Percentiles rank a stretch among this genome's conserved stretches.
phyloP scores from a whole-genome alignment of 2,797 vertebrate species.

The Natrix natrix region DNA sequence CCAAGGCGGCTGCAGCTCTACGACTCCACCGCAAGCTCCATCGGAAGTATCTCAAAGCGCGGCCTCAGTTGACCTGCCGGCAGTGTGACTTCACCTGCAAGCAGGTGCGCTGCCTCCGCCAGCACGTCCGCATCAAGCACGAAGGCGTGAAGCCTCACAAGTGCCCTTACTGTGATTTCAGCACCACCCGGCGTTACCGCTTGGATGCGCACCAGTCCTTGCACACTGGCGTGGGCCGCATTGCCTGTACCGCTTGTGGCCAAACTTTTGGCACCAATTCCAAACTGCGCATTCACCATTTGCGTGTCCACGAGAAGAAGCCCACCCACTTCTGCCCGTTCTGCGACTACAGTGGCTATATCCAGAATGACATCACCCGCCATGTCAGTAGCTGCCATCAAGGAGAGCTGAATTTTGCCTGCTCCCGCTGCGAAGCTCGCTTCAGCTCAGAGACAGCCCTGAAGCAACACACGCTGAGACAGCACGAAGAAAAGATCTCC shows the following conservation, averaged over 20 bases:
- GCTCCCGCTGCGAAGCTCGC: conserved; percentile 79
- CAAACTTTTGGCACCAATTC: conserved; percentile 89
- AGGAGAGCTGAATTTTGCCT: conserved; percentile 77
- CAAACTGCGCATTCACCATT: conserved; percentile 86
- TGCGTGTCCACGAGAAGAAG: conserved; percentile 85
- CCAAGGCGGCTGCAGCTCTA: conserved; percentile 73
- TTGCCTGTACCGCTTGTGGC: conserved; percentile 78
- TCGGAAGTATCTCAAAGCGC: conserved; percentile 61
- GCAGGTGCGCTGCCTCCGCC: conserved; percentile 80
- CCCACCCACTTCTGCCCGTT: conserved; percentile 86
- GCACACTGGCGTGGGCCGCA: conserved; percentile 88
- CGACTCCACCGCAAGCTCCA: conserved; percentile 78
- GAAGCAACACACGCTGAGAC: conserved; percentile 85
- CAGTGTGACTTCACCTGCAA: conserved; percentile 87
- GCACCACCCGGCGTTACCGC: conserved; percentile 86
- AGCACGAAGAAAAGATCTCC: conserved; percentile 74
- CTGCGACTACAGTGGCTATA: conserved; percentile 90
- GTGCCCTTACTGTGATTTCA: conserved; percentile 87
- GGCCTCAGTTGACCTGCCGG: conserved; percentile 73
- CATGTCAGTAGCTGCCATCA: conserved; percentile 88
- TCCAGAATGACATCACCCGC: conserved; percentile 85
- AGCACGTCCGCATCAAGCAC: conserved; percentile 83
- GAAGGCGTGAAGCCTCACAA: conserved; percentile 79
- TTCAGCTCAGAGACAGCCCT: conserved; percentile 89
- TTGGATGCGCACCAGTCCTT: conserved; percentile 89